Evolutionary conservation across 2,797 vertebrate genomes (phyloP), one percentile per base, ranked within the genome.

Genomic region (Pseudochirops corinnae): DNA sequence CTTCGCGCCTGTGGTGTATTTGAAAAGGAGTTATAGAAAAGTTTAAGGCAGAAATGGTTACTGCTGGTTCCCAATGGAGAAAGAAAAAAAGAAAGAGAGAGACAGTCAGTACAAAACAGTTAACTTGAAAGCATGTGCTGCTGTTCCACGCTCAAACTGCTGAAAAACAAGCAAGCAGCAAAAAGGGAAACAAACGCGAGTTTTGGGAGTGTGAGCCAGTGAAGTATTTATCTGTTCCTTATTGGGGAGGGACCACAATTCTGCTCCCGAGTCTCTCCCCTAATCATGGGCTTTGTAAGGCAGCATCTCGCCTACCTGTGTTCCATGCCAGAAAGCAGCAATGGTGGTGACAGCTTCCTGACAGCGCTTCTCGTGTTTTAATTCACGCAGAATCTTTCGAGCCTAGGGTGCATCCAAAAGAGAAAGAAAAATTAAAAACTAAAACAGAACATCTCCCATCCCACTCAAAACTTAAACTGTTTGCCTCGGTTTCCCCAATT

Each of bases 281-380:
- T 12, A 29, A 82, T 87, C 52, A 0, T 33, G 9, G 9, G 74
- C 62, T 39, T 90, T 60, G 58, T 7, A 24, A 28, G 93, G 60
- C 60, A 39, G 10, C 3, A 10, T 82, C 62, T 3, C 93, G 57
- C 97, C 97, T 99, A 99, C 99, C 99, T 99, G 99, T 92, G 99
- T 99, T 87, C 99, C 99, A 0, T 99, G 99, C 99, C 99, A 99
- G 90, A 98, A 99, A 0, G 99, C 99, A 0, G 99, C 98, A 74
- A 99, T 99, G 95, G 99, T 99, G 29, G 99, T 99, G 97, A 97
- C 99, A 0, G 99, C 99, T 98, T 99, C 99, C 33, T 99, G 97
- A 46, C 99, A 99, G 55, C 99, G 99, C 97, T 99, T 99, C 97
- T 99, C 99, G 91, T 99, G 99, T 95, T 99, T 99, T 94, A 99